Conservation (phyloP, 2,888 invertebrate genomes). For the Synergus japonicus region DNA sequence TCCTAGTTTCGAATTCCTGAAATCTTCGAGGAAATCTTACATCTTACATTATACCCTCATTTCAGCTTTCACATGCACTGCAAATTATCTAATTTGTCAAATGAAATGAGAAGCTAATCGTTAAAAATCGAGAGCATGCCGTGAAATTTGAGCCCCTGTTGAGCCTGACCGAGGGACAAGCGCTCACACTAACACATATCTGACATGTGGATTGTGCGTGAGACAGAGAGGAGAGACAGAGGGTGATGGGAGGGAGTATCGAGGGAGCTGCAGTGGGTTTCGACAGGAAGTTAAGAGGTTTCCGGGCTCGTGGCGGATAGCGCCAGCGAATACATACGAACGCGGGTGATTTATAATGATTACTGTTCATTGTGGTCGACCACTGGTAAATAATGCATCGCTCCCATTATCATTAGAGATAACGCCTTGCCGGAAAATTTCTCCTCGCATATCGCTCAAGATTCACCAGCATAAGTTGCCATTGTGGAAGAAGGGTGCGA, state of each 20-base stretch:
- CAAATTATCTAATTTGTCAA: slow-evolving; percentile 27
- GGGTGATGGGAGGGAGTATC: slow-evolving; percentile 2
- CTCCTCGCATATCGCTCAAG: slow-evolving; percentile 55
- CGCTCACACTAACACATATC: background rate
- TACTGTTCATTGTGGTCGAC: slow-evolving; percentile 65
- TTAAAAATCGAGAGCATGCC: slow-evolving; percentile 35
- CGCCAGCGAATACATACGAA: slow-evolving; percentile 56
- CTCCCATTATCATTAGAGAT: slow-evolving; percentile 68
- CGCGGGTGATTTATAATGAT: slow-evolving; percentile 71
- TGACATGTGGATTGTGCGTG: background rate
- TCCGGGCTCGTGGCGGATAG: slow-evolving; percentile 58
- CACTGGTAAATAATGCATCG: slow-evolving; percentile 70
- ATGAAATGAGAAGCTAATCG: slow-evolving; percentile 25
- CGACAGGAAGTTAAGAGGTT: slow-evolving; percentile 66
- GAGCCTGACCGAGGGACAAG: slow-evolving; percentile 5
- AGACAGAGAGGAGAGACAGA: slow-evolving; percentile 11
- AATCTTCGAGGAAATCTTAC: background rate
- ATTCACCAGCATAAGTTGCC: slow-evolving; percentile 46
- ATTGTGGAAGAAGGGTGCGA: slow-evolving; percentile 50
- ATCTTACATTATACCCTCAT: background rate
- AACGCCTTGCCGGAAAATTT: slow-evolving; percentile 56
- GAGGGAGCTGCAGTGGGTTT: slow-evolving; percentile 51
- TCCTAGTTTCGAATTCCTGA: background rate
- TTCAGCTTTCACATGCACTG: background rate
- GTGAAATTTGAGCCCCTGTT: slow-evolving; percentile 37